Base-by-base conservation (phyloP, 1,140 invertebrate genomes). In the Halyomorpha halys region DNA sequence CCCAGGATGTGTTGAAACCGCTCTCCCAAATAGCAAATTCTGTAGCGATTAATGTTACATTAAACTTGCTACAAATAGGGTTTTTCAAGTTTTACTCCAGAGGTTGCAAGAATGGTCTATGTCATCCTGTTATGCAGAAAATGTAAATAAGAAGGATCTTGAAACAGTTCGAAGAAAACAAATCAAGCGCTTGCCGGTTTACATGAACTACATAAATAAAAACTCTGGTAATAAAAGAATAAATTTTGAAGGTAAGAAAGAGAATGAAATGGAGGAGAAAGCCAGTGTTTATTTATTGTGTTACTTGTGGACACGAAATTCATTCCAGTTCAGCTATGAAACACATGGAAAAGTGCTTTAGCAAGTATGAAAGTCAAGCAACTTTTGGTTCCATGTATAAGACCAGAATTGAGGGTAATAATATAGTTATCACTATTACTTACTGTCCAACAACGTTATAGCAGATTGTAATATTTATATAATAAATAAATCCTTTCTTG, bases 331-430 rank as follows among this genome's bases (percentile, higher is more conserved):
- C 86, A 1, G 93, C 91, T 0, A 84, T 97, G 8, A 91, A 91
- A 72, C 95, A 95, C 70, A 91, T 94, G 88, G 92, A 94, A 75
- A 92, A 93, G 71, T 95, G 92, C 75, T 96, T 94, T 72, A 91
- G 94, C 69, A 97, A 97, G 82, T 94, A 95, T 75, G 97, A 99
- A 74, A 94, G 91, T 59, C 93, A 97, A 76, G 91, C 94, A 3
- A 96, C 94, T 0, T 98, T 97, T 76, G 94, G 93, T 16, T 96
- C 91, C 16, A 85, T 91, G 54, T 95, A 91, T 70, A 91, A 95
- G 73, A 97, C 94, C 0, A 81, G 89, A 54, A 95, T 97, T 68
- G 94, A 97, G 75, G 90, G 90, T 16, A 85, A 90, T 76, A 89
- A 91, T 71, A 96, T 99, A n/a, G n/a, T n/a, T n/a, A n/a, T n/a